phyloP scores from a whole-genome alignment of 2,888 invertebrate genomes.

The Cantharis nigra region DNA sequence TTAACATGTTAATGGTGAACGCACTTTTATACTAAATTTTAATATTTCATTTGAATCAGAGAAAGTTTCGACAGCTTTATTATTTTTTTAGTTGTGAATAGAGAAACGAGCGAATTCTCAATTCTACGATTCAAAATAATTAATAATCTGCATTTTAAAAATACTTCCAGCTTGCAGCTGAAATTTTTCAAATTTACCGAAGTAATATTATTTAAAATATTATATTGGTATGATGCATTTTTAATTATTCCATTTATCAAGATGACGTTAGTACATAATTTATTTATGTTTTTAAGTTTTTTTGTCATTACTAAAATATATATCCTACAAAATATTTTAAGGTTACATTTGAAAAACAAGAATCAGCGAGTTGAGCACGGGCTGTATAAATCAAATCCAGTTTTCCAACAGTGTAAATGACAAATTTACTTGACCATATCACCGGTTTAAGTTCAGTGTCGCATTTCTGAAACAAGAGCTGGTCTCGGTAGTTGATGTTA shows the following conservation, averaged over 20 bases:
- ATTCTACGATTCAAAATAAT: too few relatives aligned
- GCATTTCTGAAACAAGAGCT: constrained; percentile 49
- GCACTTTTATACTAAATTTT: neutral
- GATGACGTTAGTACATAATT: neutral
- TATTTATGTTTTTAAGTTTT: neutral
- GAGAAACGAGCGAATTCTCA: neutral
- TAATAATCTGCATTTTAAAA: too few relatives aligned
- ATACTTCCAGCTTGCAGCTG: neutral
- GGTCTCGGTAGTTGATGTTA: constrained; percentile 47
- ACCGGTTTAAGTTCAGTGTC: constrained; percentile 48
- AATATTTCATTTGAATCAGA: neutral
- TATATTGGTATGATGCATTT: constrained; percentile 1
- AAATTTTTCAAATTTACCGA: neutral
- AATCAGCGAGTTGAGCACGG: constrained; percentile 36
- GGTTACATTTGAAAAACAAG: constrained; percentile 31
- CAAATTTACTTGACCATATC: constrained; percentile 53
- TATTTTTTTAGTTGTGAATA: neutral
- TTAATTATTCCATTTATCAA: constrained; percentile 18
- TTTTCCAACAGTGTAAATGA: constrained; percentile 47
- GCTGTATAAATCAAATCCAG: constrained; percentile 43
- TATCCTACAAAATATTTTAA: constrained; percentile 21
- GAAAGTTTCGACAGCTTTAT: neutral
- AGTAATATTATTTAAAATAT: neutral
- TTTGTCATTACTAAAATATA: constrained; percentile 13
- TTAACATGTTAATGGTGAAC: neutral